These are phyloP conservation scores for Erpornis zantholeuca DNA, from an alignment of 2,113 vertebrate genomes.

Conservation along the genomic window DNA sequence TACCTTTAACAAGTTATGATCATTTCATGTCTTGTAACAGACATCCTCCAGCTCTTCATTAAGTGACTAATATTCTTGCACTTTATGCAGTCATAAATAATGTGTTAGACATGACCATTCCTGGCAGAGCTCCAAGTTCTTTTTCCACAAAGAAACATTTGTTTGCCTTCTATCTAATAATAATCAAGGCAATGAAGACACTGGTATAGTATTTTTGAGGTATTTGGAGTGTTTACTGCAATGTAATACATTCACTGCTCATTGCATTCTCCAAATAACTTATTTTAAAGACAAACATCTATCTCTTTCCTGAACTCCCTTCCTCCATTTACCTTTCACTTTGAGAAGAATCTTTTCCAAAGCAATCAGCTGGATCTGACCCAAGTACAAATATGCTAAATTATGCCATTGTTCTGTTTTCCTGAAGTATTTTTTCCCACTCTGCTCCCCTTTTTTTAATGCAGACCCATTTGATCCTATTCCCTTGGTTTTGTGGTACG, in stretches of 20 bases:
- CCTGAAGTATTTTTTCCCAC: not conserved
- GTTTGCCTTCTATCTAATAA: not conserved
- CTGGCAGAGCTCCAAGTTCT: constrained; percentile 15
- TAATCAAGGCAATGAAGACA: not conserved
- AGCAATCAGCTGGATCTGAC: not conserved
- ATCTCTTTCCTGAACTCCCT: not conserved
- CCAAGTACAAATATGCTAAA: not conserved
- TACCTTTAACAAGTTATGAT: not conserved
- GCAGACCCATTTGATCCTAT: not conserved
- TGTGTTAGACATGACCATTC: not conserved
- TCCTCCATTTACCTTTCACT: not conserved
- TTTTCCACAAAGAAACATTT: not conserved
- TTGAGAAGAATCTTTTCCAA: not conserved
- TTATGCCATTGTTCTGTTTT: constrained; percentile 17
- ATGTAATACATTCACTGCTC: not conserved
- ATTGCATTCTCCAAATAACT: not conserved
- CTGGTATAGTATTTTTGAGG: not conserved
- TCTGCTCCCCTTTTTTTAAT: not conserved
- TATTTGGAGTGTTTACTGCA: not conserved
- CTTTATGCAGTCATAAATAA: constrained; percentile 4
- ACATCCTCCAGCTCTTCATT: not conserved
- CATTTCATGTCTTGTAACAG: not conserved
- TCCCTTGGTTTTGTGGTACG: not conserved
- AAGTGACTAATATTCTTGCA: not conserved
- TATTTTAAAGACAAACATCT: not conserved